Evolutionary conservation across 2,888 invertebrate genomes (phyloP), one percentile per base, ranked within the genome.

Genomic region (Pediacus dermestoides): DNA sequence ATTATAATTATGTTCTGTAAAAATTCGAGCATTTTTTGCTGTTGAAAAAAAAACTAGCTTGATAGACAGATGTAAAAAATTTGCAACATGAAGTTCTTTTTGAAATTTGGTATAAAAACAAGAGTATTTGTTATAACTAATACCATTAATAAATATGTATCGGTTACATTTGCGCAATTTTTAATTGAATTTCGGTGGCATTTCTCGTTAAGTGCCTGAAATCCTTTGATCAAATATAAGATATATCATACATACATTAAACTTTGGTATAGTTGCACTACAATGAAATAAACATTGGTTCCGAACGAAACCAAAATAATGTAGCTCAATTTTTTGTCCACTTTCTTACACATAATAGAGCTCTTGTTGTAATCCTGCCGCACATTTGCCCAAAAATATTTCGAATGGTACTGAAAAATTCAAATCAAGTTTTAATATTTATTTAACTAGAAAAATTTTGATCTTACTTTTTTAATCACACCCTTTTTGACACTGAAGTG

Each of bases 201-300:
- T 9, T 26, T 21, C 22, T 38, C 1, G 32, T 33, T n/a, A 15
- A 35, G n/a, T n/a, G n/a, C n/a, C n/a, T n/a, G n/a, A n/a, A n/a
- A n/a, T n/a, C 11, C 10, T 26, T 26, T 26, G n/a, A 7, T 18
- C 6, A 28, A 16, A 14, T 15, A 34, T 14, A 11, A 33, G 3
- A 22, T 33, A 10, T 15, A 21, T 11, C 15, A 3, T 21, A 38
- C 42, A 38, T 26, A 43, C 43, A 36, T 33, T 16, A 43, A 26
- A 30, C 43, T 39, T 25, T 43, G 38, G 18, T 43, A 43, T 9
- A 43, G 16, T 18, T 43, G 43, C 10, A 39, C 16, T 1, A 43
- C 33, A n/a, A 43, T 39, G 16, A 35, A 31, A 30, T 30, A 43
- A 23, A 39, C 30, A 16, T 43, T 43, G 4, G 33, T 28, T 18